A percentile compares a stretch with the other conserved stretches of the same genome.
phyloP scores from a whole-genome alignment of 2,888 invertebrate species.

The Athalia rosae region DNA sequence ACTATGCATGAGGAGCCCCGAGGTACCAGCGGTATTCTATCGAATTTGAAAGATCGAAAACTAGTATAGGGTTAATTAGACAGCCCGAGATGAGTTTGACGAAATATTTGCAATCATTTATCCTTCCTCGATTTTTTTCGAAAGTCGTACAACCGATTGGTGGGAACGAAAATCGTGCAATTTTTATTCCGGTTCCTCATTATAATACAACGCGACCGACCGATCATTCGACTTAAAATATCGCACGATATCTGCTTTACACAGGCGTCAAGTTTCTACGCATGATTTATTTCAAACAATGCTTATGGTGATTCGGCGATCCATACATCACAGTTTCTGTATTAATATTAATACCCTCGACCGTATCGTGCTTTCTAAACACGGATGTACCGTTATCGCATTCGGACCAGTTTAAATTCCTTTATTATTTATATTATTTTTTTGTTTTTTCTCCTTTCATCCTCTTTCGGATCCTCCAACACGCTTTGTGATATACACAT shows the following conservation, averaged over 20 bases:
- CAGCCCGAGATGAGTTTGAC: no score
- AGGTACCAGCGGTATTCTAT: no score
- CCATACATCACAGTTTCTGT: constrained; percentile 20
- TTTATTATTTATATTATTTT: constrained; percentile 18
- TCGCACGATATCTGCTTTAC: not conserved
- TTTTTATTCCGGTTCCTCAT: not conserved
- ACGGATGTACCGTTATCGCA: constrained; percentile 30
- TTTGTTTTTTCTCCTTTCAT: not conserved
- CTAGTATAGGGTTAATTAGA: not conserved
- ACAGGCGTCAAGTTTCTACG: constrained; percentile 12
- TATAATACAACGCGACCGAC: not conserved
- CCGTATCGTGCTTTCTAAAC: constrained; percentile 37
- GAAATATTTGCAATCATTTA: no score
- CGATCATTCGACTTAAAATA: no score
- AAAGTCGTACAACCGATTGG: no score
- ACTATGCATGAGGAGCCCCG: no score
- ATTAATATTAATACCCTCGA: constrained; percentile 21
- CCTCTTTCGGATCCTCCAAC: not conserved
- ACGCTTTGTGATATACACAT: not conserved
- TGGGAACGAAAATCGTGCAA: no score
- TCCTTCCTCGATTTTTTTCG: no score
- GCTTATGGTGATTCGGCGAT: constrained; percentile 28
- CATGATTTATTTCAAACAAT: constrained; percentile 31
- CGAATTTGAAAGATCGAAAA: not conserved
- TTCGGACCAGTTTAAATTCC: constrained; percentile 27